Percentiles rank a stretch among this genome's conserved stretches.
phyloP scores from a whole-genome alignment of 2,888 invertebrate species.

The Mycogona germanica region DNA sequence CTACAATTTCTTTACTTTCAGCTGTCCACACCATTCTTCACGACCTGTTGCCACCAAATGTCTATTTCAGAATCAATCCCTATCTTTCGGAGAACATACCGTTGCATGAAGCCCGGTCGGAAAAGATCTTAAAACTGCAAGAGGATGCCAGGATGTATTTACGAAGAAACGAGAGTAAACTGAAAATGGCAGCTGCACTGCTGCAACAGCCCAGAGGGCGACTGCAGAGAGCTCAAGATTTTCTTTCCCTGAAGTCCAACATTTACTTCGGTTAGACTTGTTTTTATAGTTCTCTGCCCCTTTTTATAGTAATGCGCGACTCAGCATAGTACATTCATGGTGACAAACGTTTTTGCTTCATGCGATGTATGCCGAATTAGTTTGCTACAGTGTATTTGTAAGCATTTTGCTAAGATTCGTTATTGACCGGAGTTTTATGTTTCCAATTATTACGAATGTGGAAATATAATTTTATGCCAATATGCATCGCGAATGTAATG shows the following conservation, averaged over 20 bases:
- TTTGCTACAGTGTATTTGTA: no score
- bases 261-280: slow-evolving; percentile 2
- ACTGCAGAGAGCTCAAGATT: slow-evolving; percentile 13
- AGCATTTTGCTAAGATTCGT: no score
- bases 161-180: slow-evolving; percentile 62
- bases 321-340: no score
- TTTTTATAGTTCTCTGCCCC: no score
- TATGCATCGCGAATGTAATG: no score
- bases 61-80: slow-evolving; percentile 79
- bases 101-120: slow-evolving; percentile 65
- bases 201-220: slow-evolving; percentile 20
- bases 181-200: slow-evolving; percentile 30
- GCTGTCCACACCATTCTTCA: slow-evolving; percentile 63
- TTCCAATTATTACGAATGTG: no score
- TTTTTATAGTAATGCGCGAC: no score
- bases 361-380: no score
- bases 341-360: no score
- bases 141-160: slow-evolving; percentile 67
- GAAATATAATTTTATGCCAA: no score
- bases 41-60: slow-evolving; percentile 56
- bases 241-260: neutral
- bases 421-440: no score
- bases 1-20: slow-evolving; percentile 35
- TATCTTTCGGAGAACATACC: slow-evolving; percentile 64
- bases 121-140: slow-evolving; percentile 54